Evolutionary conservation across 2,113 vertebrate genomes (phyloP).

Genomic region (Daphoenositta chrysoptera): DNA sequence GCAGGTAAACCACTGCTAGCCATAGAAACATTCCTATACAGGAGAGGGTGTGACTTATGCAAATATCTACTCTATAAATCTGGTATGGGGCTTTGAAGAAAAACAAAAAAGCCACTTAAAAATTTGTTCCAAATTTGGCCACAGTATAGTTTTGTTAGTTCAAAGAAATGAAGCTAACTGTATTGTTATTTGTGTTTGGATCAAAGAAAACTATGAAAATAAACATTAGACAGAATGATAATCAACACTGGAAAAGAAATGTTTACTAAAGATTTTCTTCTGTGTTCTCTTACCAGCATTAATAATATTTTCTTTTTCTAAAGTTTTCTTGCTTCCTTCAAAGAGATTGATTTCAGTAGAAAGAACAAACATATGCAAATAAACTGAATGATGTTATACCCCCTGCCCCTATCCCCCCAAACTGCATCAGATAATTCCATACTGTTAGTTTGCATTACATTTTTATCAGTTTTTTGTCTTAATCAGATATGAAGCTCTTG

Average conservation of each 20-base stretch:
- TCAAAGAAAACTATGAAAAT: conserved; percentile 70
- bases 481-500: conserved; percentile 23
- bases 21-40: not conserved
- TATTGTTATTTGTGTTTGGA: conserved; percentile 65
- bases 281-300: conserved; percentile 46
- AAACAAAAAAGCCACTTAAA: not conserved
- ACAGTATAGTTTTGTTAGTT: conserved; percentile 29
- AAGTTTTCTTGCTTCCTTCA: conserved; percentile 49
- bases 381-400: conserved; percentile 49
- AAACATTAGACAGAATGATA: conserved; percentile 69
- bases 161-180: conserved; percentile 39
- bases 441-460: conserved; percentile 35
- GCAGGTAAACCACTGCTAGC: not conserved
- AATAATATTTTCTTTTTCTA: conserved; percentile 48
- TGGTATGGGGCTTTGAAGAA: not conserved
- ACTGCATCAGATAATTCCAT: conserved; percentile 38
- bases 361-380: conserved; percentile 55
- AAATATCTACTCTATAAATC: not conserved
- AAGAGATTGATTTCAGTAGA: conserved; percentile 37
- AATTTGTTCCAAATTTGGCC: conserved; percentile 15
- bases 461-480: conserved; percentile 25
- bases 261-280: conserved; percentile 60
- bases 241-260: conserved; percentile 61
- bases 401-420: conserved; percentile 38
- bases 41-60: not conserved